Conservation (phyloP, 2,113 vertebrate genomes). For the Crotalus tigris region DNA sequence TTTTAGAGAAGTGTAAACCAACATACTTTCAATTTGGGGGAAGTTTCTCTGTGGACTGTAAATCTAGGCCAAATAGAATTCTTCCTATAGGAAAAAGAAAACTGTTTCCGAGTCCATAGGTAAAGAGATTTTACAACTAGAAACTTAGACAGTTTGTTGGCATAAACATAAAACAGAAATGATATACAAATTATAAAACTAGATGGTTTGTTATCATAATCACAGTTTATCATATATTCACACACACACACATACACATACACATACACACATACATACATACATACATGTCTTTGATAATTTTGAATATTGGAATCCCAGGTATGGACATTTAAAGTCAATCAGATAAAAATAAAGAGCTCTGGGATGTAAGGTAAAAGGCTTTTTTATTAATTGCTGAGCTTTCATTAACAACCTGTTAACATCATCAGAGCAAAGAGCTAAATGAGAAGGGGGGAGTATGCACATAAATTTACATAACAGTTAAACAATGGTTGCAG, state of each 20-base stretch:
- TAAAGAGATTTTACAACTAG: not conserved
- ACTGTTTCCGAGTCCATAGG: not conserved
- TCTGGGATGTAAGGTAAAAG: too few species aligned
- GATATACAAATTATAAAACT: not conserved
- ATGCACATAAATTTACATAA: too few species aligned
- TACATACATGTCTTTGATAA: not conserved
- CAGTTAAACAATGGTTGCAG: too few species aligned
- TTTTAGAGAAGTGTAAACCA: not conserved
- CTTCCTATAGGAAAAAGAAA: not conserved
- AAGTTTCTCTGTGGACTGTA: not conserved
- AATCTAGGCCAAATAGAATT: not conserved
- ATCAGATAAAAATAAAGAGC: too few species aligned
- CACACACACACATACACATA: too few species aligned
- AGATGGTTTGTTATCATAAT: not conserved
- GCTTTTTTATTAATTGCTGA: too few species aligned
- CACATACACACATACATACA: too few species aligned
- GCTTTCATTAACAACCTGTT: too few species aligned
- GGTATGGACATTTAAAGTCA: too few species aligned
- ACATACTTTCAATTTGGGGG: not conserved
- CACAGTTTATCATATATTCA: not conserved
- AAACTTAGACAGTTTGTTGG: not conserved
- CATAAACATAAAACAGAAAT: not conserved
- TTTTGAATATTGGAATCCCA: too few species aligned
- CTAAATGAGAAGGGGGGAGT: too few species aligned
- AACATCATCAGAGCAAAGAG: too few species aligned